Percentiles rank a stretch among this genome's conserved stretches.
Conservation (phyloP, 2,888 invertebrate species). For the Polia nebulosa region DNA sequence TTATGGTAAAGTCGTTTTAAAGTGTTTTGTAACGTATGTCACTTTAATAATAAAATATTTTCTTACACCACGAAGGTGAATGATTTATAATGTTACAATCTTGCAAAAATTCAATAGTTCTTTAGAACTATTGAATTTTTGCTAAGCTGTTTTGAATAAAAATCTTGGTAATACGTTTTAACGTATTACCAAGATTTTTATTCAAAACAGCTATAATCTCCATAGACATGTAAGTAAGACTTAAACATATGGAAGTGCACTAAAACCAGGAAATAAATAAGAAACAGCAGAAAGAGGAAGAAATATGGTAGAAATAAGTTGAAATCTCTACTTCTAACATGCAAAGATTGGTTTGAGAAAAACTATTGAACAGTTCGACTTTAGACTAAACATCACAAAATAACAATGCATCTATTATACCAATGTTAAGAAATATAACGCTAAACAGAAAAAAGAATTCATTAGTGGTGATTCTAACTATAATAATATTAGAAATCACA, state of each 20-base stretch:
- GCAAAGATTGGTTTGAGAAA: not conserved
- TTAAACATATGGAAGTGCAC: not conserved
- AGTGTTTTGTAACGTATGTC: not conserved
- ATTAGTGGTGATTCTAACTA: not conserved
- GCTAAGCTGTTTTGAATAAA: too few relatives aligned
- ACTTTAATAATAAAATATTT: not conserved
- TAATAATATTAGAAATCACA: constrained; percentile 7
- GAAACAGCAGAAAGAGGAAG: not conserved
- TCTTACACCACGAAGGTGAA: not conserved
- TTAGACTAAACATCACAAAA: not conserved
- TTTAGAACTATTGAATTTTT: too few relatives aligned
- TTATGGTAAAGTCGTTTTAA: not conserved
- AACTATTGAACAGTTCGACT: not conserved
- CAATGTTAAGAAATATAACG: not conserved
- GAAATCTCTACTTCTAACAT: not conserved
- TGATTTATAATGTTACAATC: not conserved
- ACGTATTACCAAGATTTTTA: too few relatives aligned
- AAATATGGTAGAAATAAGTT: too few relatives aligned
- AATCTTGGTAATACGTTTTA: too few relatives aligned
- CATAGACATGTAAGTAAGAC: too few relatives aligned
- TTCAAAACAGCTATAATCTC: too few relatives aligned
- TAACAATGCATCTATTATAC: not conserved
- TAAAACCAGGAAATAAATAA: not conserved
- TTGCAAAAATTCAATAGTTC: not conserved
- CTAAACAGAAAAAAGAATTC: not conserved